A percentile compares a stretch with the other conserved stretches of the same genome.
These are phyloP conservation scores for Myotis findleyi DNA, from an alignment of 2,797 vertebrate species.

Conservation along the genomic window DNA sequence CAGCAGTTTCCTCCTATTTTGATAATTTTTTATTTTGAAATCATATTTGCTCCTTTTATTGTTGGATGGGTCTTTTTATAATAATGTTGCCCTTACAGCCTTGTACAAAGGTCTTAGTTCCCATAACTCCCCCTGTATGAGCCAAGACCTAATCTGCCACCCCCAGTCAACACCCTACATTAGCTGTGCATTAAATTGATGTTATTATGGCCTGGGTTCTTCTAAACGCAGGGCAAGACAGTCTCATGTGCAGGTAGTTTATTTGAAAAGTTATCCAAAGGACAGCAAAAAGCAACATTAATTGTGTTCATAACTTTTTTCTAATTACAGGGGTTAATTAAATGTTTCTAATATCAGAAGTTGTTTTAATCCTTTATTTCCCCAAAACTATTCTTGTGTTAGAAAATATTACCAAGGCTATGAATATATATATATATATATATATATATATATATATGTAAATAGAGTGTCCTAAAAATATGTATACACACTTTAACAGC, in stretches of 20 bases:
- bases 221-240: background rate
- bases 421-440: background rate
- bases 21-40: background rate
- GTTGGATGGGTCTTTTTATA: background rate
- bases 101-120: background rate
- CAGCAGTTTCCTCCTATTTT: background rate
- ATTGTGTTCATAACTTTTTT: no score
- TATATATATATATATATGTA: background rate
- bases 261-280: background rate
- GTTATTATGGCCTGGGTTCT: background rate
- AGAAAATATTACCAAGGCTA: background rate
- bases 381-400: background rate
- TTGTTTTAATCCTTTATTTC: background rate
- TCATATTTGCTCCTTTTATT: background rate
- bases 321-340: background rate
- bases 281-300: background rate
- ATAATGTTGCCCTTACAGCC: background rate
- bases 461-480: no score
- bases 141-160: background rate
- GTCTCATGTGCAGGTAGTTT: background rate
- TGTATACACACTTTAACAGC: no score
- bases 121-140: background rate
- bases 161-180: background rate
- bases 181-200: background rate
- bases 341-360: background rate